A percentile compares a stretch with the other conserved stretches of the same genome.
These are phyloP conservation scores for Bilobella aurantiaca DNA, from an alignment of 1,140 invertebrate genomes.

Conservation along the genomic window DNA sequence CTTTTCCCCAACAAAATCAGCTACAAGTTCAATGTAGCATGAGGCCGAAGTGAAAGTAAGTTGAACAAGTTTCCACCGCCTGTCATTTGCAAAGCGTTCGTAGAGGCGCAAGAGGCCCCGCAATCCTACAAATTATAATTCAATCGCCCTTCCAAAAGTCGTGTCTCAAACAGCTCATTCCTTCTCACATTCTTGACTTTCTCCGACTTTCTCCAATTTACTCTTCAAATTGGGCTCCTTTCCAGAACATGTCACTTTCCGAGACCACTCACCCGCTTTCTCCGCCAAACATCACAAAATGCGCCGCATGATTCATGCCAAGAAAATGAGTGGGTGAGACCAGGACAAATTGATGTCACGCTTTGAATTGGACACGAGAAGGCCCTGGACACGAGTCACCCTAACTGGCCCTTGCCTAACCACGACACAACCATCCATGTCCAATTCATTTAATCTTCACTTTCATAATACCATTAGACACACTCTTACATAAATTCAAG, in stretches of 20 bases:
- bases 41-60: not conserved
- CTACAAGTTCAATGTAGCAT: conserved; percentile 5
- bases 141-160: not conserved
- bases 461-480: not conserved
- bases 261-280: not conserved
- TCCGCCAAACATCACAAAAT: not conserved
- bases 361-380: conserved; percentile 3
- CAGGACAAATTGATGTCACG: conserved; percentile 7
- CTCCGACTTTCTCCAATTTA: not conserved
- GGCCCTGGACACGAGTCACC: not conserved
- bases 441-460: not conserved
- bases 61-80: conserved; percentile 2
- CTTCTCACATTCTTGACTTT: not conserved
- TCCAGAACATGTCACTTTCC: no score
- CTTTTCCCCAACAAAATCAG: not conserved
- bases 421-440: not conserved
- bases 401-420: not conserved
- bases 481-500: not conserved
- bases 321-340: not conserved
- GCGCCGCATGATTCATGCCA: not conserved
- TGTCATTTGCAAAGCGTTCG: conserved; percentile 1
- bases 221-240: no score
- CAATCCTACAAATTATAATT: conserved; percentile 3
- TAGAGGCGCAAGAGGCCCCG: not conserved
- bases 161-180: not conserved